These are phyloP conservation scores for Tragulus kanchil DNA, from an alignment of 2,113 vertebrate species.

Conservation along the genomic window DNA sequence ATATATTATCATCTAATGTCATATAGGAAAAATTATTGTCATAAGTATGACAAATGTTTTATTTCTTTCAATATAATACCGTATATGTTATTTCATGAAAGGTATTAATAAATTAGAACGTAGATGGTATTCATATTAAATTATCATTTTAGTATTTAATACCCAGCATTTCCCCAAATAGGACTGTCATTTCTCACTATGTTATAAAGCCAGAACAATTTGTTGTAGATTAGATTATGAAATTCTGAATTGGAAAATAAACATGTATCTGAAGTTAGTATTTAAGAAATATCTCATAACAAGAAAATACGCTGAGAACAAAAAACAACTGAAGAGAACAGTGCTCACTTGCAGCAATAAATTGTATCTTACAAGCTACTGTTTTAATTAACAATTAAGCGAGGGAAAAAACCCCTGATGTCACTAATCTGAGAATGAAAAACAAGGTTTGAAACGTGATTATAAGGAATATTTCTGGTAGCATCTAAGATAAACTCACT, in stretches of 20 bases:
- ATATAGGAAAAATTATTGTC: conserved; percentile 23
- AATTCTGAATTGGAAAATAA: neutral
- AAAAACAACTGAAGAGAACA: neutral
- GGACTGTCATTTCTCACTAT: neutral
- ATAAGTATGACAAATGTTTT: conserved; percentile 57
- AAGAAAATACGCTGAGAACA: neutral
- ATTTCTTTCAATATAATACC: conserved; percentile 34
- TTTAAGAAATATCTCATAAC: conserved; percentile 1
- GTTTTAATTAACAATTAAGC: neutral
- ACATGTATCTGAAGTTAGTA: neutral
- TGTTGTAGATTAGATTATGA: neutral
- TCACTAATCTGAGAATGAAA: neutral
- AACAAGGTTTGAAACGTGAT: neutral
- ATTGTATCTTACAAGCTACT: neutral
- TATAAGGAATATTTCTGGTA: neutral
- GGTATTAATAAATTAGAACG: conserved; percentile 31
- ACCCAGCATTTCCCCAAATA: conserved; percentile 5
- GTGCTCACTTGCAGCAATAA: neutral
- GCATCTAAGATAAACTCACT: neutral
- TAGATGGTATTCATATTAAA: neutral
- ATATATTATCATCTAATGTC: conserved; percentile 58
- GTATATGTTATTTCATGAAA: conserved; percentile 61
- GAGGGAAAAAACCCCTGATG: neutral
- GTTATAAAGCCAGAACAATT: neutral
- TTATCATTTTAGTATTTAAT: conserved; percentile 44